A percentile compares a stretch with the other conserved stretches of the same genome.
These are phyloP conservation scores for Drosophila kokeensis DNA, from an alignment of 2,888 invertebrate genomes.

Conservation along the genomic window DNA sequence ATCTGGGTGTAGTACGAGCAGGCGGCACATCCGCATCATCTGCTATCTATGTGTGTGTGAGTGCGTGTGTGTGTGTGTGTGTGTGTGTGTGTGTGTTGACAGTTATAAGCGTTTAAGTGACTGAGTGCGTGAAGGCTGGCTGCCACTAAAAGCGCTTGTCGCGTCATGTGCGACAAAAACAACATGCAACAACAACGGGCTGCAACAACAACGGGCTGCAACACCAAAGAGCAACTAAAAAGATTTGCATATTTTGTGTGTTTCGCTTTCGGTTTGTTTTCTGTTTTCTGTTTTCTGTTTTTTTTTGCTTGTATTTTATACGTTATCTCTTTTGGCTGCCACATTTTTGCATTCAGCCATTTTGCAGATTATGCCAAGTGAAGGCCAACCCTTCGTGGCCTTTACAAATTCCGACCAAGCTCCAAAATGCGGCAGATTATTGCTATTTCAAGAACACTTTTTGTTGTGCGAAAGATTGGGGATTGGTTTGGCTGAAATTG, in stretches of 20 bases:
- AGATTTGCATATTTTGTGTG: constrained; percentile 63
- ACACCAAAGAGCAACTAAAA: constrained; percentile 59
- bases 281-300: background rate
- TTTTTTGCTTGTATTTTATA: constrained; percentile 5
- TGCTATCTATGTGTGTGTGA: background rate
- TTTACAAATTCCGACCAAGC: background rate
- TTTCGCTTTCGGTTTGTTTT: constrained; percentile 17
- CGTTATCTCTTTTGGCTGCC: constrained; percentile 14
- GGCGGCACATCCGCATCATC: constrained; percentile 3
- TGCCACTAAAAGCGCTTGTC: constrained; percentile 46
- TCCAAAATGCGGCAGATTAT: background rate
- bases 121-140: constrained; percentile 61
- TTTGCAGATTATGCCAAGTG: constrained; percentile 72
- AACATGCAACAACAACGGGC: constrained; percentile 10
- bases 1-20: background rate
- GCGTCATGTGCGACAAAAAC: constrained; percentile 45
- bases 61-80: background rate
- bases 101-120: constrained; percentile 72
- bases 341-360: constrained; percentile 42
- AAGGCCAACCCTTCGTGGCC: constrained; percentile 10
- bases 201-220: constrained; percentile 24
- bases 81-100: constrained; percentile 47
- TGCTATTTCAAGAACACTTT: background rate
- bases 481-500: background rate
- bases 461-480: background rate